Base-by-base conservation (phyloP, 2,113 vertebrate genomes). In the Clinocottus analis region DNA sequence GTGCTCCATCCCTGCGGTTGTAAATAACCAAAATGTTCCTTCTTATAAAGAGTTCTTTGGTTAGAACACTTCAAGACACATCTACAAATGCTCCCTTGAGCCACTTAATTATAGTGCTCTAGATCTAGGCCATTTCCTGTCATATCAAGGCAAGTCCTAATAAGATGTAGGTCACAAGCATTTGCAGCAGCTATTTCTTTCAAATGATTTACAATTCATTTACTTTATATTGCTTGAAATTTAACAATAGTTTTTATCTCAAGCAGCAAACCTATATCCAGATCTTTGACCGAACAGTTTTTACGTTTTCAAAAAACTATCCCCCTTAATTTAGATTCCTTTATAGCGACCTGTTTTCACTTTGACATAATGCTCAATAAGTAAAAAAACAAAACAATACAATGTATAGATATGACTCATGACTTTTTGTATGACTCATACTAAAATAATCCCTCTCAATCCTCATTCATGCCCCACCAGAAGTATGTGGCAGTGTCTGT, bases 41-140 rank as follows among this genome's bases (percentile, higher is more conserved):
- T 49, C 39, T 45, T 13, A 17, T 41, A 25, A 63, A 65, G 27
- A 66, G 19, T 12, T 35, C 47, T 68, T 35, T 33, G 19, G 43
- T 67, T 2, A 10, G n/a, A 67, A 67, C 16, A 29, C 37, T 39
- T 2, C 25, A 21, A 13, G 41, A 49, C 23, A 21, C 10, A 11
- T 35, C 7, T 37, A 17, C 53, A 35, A 68, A 53, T 53, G 47
- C 23, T 68, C 1, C 6, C 45, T 53, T 53, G 47, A 68, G 29
- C 29, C 37, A 13, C 23, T 71, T 58, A 29, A 43, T 43, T 29
- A 70, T 58, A 29, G 51, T 1, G 23, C 33, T 70, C 10, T 19
- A 68, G 29, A 51, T 51, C 12, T 16, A 16, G 64, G 19, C 64
- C 45, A 23, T 37, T 68, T 53, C 39, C 63, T 65, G 63, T 47